Base-by-base conservation (phyloP, 2,888 invertebrate genomes). In the Parnassius orleans region DNA sequence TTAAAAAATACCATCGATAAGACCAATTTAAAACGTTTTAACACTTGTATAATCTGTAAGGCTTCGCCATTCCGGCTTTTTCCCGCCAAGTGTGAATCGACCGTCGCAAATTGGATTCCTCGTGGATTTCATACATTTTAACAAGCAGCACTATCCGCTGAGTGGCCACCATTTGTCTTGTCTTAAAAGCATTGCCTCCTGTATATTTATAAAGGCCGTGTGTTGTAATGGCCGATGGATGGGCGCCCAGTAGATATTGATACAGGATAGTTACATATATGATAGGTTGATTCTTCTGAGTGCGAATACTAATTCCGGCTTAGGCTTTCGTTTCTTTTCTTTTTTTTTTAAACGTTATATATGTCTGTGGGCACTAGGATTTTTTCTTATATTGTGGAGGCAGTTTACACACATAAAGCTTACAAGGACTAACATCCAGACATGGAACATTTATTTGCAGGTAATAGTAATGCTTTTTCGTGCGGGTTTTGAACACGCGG, bases 181-280 rank as follows among this genome's bases (percentile, higher is more conserved):
- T 78, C 80, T 82, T 91, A 89, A 92, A 87, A 90, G 91, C 86
- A 92, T 92, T 91, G 90, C 79, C 90, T 90, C 66, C 75, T 91
- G 85, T 90, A 88, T 92, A 92, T 91, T 90, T 90, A 92, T 92
- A 87, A 79, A 87, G 86, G 67, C 65, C 64, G 56, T 41, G 46
- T 44, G 63, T 19, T 46, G 50, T 60, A 63, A 63, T 53, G 43
- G 56, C 12, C 53, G 57, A 53, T 57, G 19, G 53, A 58, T 43
- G 24, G 47, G 50, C 60, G 19, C 41, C 19, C 10, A 7, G 14
- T 48, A 48, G 48, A 24, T 46, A 55, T 19, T 24, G 42, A 33
- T 33, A 33, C 33, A 33, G 33, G 33, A 5, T 3, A 33, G 5
- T 33, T 33, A 33, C 33, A 5, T 33, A 33, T 33, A 33, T 33